Base-by-base conservation (phyloP, 1,140 invertebrate species). In the Sitophilus oryzae region DNA sequence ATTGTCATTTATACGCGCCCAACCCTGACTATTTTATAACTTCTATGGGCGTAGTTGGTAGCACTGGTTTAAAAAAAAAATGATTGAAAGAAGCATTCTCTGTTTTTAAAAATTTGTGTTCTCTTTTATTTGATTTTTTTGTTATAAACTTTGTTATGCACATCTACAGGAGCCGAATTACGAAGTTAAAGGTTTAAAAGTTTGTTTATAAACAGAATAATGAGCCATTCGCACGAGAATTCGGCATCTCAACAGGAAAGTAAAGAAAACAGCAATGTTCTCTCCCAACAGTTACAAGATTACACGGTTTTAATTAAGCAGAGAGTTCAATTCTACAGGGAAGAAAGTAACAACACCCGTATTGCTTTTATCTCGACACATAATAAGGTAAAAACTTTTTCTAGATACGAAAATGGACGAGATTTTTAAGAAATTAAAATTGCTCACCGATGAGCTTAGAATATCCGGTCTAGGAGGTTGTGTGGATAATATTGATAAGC, bases 281-380 rank as follows among this genome's bases (percentile, higher is more conserved):
- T 30, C 5, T 30, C 25, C 25, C 25, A 30, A 30, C 25, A 30
- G 11, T 30, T 30, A 30, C 25, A 30, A 11, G 25, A 30, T 30
- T 46, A 23, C 30, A 14, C 22, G 11, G 10, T 22, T n/a, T 46
- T 40, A 40, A 11, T 57, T 5, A 58, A 60, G 49, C 43, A 58
- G 54, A 44, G 58, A 48, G 42, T 42, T 9, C 41, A 59, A 37
- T 59, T 59, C 30, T 59, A 61, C 41, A 61, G 35, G 41, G 56
- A 63, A 56, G 52, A 63, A 56, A 59, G 61, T 63, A 63, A 48
- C 11, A 30, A 30, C 11, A n/a, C 37, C 10, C 22, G 14, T 20
- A 38, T 11, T 10, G 10, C 3, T 50, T 8, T n/a, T 41, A 3
- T 40, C n/a, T 8, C 8, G 21, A 5, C 15, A 48, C 16, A 22